Base-by-base conservation (phyloP, 1,140 invertebrate genomes). In the Drosophila nigrodunni region DNA sequence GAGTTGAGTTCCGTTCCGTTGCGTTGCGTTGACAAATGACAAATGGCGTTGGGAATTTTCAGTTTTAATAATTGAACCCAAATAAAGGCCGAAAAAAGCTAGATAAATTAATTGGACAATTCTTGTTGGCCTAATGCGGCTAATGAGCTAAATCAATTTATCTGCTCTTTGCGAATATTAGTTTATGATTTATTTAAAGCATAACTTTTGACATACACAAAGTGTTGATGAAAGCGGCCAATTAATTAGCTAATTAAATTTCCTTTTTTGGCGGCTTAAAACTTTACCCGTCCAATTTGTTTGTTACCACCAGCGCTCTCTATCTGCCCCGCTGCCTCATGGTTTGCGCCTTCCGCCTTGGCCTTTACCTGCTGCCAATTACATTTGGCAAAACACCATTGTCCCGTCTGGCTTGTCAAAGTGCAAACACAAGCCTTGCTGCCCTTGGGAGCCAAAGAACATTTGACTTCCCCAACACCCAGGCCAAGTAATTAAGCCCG, bases 221-320 rank as follows among this genome's bases (percentile, higher is more conserved):
- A 73, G 68, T 79, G 71, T 55, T 64, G 65, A 79, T 67, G 67
- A 65, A 37, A 57, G 25, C 57, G 50, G 65, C 55, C 79, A 77
- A 82, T 86, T 86, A 86, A 86, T 88, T 87, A 86, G 71, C 82
- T 86, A 87, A 86, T 86, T 72, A 86, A 87, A 77, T 87, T 86
- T 87, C 50, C 66, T 47, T 82, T 74, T 54, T 37, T 43, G 50
- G 47, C 61, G 41, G 21, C 80, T 61, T 13, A 65, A 60, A 82
- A 71, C 58, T 67, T 74, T 70, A 39, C 49, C 44, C 64, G 39
- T 41, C 43, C 54, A 77, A 76, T 69, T 83, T 77, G 74, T 85
- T 52, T 71, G 80, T 73, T 74, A 80, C 57, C 37, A 0, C 3
- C 25, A 30, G 25, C 10, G 1, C 15, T 15, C 15, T 15, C 15